These are phyloP conservation scores for Lasius fuliginosus DNA, from an alignment of 2,888 invertebrate species.

Conservation along the genomic window DNA sequence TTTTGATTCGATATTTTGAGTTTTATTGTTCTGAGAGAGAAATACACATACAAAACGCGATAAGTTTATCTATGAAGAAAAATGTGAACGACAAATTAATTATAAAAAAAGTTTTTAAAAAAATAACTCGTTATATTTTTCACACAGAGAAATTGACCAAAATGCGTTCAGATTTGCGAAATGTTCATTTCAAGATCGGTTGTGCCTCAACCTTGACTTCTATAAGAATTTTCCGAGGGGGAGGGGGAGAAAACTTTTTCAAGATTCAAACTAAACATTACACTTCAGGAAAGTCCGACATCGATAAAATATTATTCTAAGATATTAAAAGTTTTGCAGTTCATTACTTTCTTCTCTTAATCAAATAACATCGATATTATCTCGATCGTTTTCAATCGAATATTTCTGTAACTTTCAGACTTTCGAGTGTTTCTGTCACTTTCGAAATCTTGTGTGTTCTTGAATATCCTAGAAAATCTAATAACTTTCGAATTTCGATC, in stretches of 20 bases:
- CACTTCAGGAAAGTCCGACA: background rate
- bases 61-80: background rate
- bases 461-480: background rate
- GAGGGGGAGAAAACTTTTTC: background rate
- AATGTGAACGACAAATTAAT: background rate
- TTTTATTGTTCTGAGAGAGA: background rate
- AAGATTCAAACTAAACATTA: conserved; percentile 2
- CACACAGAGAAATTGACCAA: background rate
- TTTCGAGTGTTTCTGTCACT: background rate
- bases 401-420: conserved; percentile 4
- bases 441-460: background rate
- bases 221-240: background rate
- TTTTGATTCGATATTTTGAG: background rate
- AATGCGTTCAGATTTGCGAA: background rate
- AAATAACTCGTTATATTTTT: background rate
- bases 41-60: background rate
- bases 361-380: conserved; percentile 2
- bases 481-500: background rate
- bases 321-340: conserved; percentile 20
- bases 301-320: background rate
- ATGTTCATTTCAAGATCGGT: background rate
- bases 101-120: background rate
- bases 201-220: background rate
- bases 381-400: conserved; percentile 4
- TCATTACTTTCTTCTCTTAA: background rate